Base-by-base conservation (phyloP, 2,888 invertebrate species). In the Ormyrus thymus region DNA sequence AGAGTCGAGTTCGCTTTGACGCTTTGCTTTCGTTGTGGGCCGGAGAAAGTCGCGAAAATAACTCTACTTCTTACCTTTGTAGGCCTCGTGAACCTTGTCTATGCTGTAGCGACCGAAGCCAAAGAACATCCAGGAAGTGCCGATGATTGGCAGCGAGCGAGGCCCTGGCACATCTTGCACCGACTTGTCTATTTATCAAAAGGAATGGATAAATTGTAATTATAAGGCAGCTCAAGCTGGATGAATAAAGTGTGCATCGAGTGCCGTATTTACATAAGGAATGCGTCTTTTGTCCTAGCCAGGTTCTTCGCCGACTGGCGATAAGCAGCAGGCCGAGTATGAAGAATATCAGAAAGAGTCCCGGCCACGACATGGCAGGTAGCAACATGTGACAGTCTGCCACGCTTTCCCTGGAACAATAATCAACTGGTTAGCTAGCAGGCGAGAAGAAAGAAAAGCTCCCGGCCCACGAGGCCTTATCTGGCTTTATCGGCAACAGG, bases 61-160 rank as follows among this genome's bases (percentile, higher is more conserved):
- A 55, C 13, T 70, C 64, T 48, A 74, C 81, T 82, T 80, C 87
- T 91, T 89, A 95, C 95, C 95, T 91, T 92, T 92, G 90, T 96
- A 96, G 82, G 94, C 95, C 86, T 95, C 94, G 88, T 96, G 96
- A 62, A 96, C 91, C 87, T 95, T 94, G 82, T 94, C 93, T 91
- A 96, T 92, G 85, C 92, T 92, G 85, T 95, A 96, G 78, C 92
- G 92, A 11, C 92, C 92, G 71, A 92, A 85, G 84, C 94, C 92
- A 88, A 94, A 96, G 88, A 94, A 96, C 71, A 95, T 92, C 96
- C 96, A 97, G 74, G 94, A 92, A 6, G 96, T 96, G 6, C 97
- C 97, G 48, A 96, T 86, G 55, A 95, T 90, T 0, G 97, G 96
- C 59, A 96, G 85, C 0, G 93, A 88, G 8, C 92, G 90, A 0